Evolutionary conservation across 2,888 invertebrate genomes (phyloP).

Genomic region (Bembecia ichneumoniformis): DNA sequence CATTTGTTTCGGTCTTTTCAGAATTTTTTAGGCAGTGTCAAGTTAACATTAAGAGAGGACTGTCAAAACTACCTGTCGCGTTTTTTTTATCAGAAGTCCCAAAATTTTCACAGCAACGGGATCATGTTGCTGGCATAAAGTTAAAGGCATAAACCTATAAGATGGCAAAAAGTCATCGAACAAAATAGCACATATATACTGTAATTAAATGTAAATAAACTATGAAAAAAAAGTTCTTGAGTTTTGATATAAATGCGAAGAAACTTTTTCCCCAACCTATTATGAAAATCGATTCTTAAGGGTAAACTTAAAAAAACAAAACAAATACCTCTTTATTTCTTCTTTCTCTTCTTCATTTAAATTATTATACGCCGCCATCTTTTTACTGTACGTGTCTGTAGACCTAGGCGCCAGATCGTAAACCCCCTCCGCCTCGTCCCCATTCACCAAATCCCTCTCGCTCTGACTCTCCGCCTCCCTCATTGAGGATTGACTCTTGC

Average conservation of each 20-base stretch:
- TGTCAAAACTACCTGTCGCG: too few relatives aligned
- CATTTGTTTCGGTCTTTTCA: too few relatives aligned
- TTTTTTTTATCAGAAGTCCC: background rate
- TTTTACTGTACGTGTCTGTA: constrained; percentile 60
- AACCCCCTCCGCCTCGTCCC: constrained; percentile 51
- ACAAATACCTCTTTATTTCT: constrained; percentile 49
- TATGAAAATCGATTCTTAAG: background rate
- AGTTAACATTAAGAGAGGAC: too few relatives aligned
- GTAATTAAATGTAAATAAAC: too few relatives aligned
- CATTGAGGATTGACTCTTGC: constrained; percentile 46
- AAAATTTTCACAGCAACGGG: too few relatives aligned
- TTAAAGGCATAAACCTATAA: too few relatives aligned
- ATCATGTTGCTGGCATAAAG: too few relatives aligned
- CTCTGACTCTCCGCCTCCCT: constrained; percentile 31
- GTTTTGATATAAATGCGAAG: too few relatives aligned
- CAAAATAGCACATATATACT: too few relatives aligned
- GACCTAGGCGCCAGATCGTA: constrained; percentile 57
- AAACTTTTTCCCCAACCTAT: background rate
- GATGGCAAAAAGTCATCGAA: too few relatives aligned
- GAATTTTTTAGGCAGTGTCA: too few relatives aligned
- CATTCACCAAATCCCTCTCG: constrained; percentile 45
- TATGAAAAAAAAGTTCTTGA: too few relatives aligned
- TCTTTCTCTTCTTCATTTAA: constrained; percentile 62
- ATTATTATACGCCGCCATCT: constrained; percentile 62
- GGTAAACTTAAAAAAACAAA: background rate